Evolutionary conservation across 2,797 vertebrate genomes (phyloP).

Genomic region (Propithecus perrieri): DNA sequence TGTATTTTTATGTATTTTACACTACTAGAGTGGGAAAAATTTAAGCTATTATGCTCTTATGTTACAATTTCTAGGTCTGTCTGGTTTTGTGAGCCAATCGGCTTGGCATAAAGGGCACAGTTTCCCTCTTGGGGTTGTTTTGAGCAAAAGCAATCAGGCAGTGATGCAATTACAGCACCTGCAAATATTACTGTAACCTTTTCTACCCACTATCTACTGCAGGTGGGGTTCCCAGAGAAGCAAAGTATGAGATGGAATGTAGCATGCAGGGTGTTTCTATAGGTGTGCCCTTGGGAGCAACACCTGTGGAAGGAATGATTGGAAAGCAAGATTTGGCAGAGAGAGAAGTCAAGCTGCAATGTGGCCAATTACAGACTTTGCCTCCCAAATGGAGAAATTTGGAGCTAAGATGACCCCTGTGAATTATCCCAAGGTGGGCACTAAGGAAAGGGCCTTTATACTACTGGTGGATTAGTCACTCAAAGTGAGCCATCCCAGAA

Average conservation of each 20-base stretch:
- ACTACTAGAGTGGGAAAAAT: background rate
- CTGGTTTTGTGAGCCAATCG: constrained; percentile 30
- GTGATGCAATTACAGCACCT: constrained; percentile 6
- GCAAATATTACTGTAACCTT: constrained; percentile 54
- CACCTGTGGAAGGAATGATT: background rate
- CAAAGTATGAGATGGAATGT: background rate
- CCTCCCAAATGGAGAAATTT: background rate
- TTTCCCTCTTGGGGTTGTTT: background rate
- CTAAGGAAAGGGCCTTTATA: background rate
- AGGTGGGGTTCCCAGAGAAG: background rate
- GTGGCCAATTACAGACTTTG: background rate
- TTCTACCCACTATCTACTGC: background rate
- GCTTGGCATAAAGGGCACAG: background rate
- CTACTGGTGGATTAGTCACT: background rate
- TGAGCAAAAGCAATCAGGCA: constrained; percentile 25
- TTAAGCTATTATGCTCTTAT: background rate
- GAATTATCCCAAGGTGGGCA: background rate
- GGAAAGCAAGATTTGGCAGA: background rate
- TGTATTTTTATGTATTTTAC: background rate
- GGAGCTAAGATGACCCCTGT: background rate
- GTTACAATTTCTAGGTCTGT: background rate
- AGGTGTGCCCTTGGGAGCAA: background rate
- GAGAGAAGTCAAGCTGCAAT: background rate
- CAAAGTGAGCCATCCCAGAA: background rate
- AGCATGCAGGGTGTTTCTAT: background rate